Percentiles rank a stretch among this genome's conserved stretches.
These are phyloP conservation scores for Parazoanthus atlanticus DNA, from an alignment of 92 coral and sea anemone species.

Conservation along the genomic window DNA sequence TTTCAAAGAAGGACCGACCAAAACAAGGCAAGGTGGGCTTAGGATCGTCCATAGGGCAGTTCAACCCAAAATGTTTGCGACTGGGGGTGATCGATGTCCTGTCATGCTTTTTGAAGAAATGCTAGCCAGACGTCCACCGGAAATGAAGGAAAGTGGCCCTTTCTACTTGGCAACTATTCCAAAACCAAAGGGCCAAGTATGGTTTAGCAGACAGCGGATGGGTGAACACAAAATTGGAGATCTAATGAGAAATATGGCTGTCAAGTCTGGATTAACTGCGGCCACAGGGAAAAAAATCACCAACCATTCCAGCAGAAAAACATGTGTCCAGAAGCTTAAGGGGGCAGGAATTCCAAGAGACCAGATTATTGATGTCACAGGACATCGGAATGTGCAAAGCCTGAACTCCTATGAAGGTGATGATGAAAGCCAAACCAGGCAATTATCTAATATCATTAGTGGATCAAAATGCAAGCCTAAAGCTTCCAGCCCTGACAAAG, in stretches of 20 bases:
- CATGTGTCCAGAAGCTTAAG: constrained; percentile 46
- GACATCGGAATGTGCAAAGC: constrained; percentile 40
- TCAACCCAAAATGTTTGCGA: constrained; percentile 43
- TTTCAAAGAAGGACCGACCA: constrained; percentile 44
- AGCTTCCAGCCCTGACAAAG: background rate
- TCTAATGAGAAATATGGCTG: constrained; percentile 30
- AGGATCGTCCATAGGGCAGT: constrained; percentile 28
- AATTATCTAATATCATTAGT: background rate
- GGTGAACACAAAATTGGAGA: constrained; percentile 26
- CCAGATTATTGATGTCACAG: constrained; percentile 44
- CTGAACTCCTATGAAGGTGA: constrained; percentile 42
- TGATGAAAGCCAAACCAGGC: background rate
- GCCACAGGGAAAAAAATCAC: background rate
- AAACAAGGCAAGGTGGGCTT: constrained; percentile 47
- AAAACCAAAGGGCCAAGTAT: too few relatives aligned
- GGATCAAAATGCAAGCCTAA: background rate
- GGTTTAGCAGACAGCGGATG: too few relatives aligned
- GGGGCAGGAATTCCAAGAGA: constrained; percentile 45
- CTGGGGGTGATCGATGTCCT: constrained; percentile 22
- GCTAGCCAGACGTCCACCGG: constrained; percentile 30
- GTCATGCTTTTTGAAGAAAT: constrained; percentile 26
- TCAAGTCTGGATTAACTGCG: constrained; percentile 24
- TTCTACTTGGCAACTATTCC: constrained; percentile 28
- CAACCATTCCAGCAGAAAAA: constrained; percentile 41
- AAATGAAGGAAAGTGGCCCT: constrained; percentile 37